These are phyloP conservation scores for Eleutherodactylus coqui DNA, from an alignment of 2,797 vertebrate genomes.

Conservation along the genomic window DNA sequence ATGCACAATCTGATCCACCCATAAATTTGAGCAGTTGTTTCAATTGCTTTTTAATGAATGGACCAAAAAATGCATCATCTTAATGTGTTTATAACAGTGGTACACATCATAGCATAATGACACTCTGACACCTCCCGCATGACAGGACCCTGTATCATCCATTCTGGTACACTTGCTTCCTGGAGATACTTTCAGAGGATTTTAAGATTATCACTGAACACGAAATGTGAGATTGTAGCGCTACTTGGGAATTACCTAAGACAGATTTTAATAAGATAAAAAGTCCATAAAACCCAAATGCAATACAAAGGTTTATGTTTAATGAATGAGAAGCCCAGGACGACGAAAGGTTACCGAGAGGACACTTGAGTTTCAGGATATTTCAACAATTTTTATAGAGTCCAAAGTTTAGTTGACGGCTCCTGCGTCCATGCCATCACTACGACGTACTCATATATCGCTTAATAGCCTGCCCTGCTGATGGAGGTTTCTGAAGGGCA, in stretches of 20 bases:
- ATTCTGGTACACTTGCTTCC: background rate
- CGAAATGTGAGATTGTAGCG: background rate
- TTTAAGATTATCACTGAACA: background rate
- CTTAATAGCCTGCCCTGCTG: no score
- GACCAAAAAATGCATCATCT: background rate
- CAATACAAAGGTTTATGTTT: background rate
- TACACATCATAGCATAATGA: background rate
- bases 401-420: background rate
- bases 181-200: background rate
- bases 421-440: no score
- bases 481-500: no score
- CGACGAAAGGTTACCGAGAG: background rate
- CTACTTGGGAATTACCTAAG: background rate
- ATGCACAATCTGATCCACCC: background rate
- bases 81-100: background rate
- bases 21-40: background rate
- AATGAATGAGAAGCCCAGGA: background rate
- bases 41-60: background rate
- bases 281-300: background rate
- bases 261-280: slow-evolving; percentile 15
- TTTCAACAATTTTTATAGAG: background rate
- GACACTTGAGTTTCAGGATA: background rate
- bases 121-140: background rate
- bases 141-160: background rate
- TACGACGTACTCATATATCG: no score